Evolutionary conservation across 2,888 invertebrate species (phyloP).

Genomic region (Gnatocerus cornutus): DNA sequence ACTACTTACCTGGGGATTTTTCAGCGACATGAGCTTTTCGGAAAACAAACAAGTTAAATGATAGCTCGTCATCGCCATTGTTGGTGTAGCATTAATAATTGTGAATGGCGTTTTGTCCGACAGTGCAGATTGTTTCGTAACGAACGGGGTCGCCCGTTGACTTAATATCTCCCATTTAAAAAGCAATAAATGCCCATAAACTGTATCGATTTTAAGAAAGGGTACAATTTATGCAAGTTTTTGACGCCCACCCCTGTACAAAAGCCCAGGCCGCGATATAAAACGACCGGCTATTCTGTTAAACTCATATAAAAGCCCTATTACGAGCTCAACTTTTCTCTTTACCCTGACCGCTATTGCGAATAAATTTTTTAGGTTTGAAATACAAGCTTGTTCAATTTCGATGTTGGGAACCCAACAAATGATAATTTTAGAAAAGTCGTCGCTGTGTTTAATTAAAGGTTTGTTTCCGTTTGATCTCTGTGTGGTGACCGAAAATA

Average conservation of each 20-base stretch:
- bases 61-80: constrained; percentile 16
- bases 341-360: constrained; percentile 34
- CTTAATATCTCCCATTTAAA: constrained; percentile 25
- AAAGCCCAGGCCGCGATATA: constrained; percentile 22
- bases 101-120: constrained; percentile 10
- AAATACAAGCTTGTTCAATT: no score
- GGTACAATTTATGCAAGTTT: constrained; percentile 31
- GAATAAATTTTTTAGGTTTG: constrained; percentile 27
- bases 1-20: constrained; percentile 8
- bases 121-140: constrained; percentile 12
- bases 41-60: constrained; percentile 23
- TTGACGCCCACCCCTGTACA: constrained; percentile 29
- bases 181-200: constrained; percentile 34
- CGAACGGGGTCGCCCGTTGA: constrained; percentile 8
- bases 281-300: constrained; percentile 33
- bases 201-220: constrained; percentile 36
- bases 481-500: constrained; percentile 15
- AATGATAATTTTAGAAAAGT: constrained; percentile 8
- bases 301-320: constrained; percentile 39
- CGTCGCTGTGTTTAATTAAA: constrained; percentile 19
- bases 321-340: constrained; percentile 38
- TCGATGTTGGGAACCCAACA: constrained; percentile 2
- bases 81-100: constrained; percentile 18
- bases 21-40: not conserved
- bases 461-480: not conserved